phyloP scores from a whole-genome alignment of 1,140 invertebrate genomes.

The Helicoverpa zea region DNA sequence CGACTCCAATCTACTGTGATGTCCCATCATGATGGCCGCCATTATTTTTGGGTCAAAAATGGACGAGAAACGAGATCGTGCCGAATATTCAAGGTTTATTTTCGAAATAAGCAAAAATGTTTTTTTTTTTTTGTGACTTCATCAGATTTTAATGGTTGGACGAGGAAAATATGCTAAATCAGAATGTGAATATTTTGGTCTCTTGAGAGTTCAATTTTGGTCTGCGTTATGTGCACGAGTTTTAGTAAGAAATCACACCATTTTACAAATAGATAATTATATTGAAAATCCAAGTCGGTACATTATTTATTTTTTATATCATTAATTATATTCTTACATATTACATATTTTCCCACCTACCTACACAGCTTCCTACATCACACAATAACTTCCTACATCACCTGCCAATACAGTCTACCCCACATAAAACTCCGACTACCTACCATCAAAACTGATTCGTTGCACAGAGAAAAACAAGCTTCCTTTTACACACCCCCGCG shows the following conservation, averaged over 20 bases:
- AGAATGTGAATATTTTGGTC: too few species aligned
- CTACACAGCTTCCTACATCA: too few species aligned
- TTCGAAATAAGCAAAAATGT: background rate
- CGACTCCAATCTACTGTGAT: constrained; percentile 51
- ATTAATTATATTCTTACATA: too few species aligned
- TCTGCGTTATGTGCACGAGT: too few species aligned
- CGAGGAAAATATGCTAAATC: too few species aligned
- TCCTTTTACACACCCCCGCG: constrained; percentile 38
- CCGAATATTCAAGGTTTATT: constrained; percentile 1
- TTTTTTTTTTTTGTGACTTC: background rate
- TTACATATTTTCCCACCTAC: too few species aligned
- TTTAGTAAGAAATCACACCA: too few species aligned
- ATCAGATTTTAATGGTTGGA: too few species aligned
- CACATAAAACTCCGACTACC: background rate
- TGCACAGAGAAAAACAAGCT: constrained; percentile 11
- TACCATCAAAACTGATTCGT: constrained; percentile 20
- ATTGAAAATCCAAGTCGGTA: too few species aligned
- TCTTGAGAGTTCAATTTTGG: too few species aligned
- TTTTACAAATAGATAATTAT: too few species aligned
- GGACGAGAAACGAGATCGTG: constrained; percentile 16
- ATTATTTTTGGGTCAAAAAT: constrained; percentile 49
- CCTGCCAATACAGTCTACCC: constrained; percentile 1
- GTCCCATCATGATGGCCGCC: constrained; percentile 44
- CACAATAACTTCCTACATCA: background rate
- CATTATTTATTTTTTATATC: too few species aligned